phyloP scores from a whole-genome alignment of 2,888 invertebrate species.

The Cephonodes hylas region DNA sequence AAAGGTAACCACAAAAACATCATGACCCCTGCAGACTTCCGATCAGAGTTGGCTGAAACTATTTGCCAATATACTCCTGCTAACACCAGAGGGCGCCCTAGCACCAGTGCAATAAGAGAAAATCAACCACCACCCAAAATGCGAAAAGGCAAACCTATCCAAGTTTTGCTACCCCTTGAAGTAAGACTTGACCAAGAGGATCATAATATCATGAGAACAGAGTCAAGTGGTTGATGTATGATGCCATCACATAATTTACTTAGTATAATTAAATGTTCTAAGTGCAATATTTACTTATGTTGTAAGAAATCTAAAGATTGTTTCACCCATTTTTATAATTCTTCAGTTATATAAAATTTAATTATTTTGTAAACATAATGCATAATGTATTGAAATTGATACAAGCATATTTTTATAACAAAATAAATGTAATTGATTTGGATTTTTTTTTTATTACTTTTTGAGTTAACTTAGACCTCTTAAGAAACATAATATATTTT shows the following conservation, averaged over 20 bases:
- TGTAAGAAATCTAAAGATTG: too few species aligned
- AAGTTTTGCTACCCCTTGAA: conserved; percentile 26
- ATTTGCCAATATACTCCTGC: conserved; percentile 26
- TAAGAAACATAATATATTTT: too few species aligned
- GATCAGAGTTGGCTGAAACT: conserved; percentile 22
- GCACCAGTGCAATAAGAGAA: conserved; percentile 24
- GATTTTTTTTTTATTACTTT: too few species aligned
- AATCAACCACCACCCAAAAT: conserved; percentile 26
- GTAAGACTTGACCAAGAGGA: conserved; percentile 28
- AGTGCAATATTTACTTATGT: background rate
- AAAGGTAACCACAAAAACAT: conserved; percentile 21
- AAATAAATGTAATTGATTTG: too few species aligned
- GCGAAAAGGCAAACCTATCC: conserved; percentile 26
- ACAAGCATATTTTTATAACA: too few species aligned
- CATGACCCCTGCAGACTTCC: conserved; percentile 23
- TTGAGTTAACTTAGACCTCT: too few species aligned
- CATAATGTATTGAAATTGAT: too few species aligned
- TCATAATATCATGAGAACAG: conserved; percentile 27
- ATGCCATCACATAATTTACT: background rate
- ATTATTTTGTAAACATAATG: too few species aligned
- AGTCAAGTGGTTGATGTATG: too few species aligned
- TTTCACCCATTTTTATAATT: too few species aligned
- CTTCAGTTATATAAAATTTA: too few species aligned
- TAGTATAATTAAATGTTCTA: background rate
- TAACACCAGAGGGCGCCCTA: conserved; percentile 28